phyloP scores from a whole-genome alignment of 2,888 invertebrate genomes.

The Drosophila barbarae region DNA sequence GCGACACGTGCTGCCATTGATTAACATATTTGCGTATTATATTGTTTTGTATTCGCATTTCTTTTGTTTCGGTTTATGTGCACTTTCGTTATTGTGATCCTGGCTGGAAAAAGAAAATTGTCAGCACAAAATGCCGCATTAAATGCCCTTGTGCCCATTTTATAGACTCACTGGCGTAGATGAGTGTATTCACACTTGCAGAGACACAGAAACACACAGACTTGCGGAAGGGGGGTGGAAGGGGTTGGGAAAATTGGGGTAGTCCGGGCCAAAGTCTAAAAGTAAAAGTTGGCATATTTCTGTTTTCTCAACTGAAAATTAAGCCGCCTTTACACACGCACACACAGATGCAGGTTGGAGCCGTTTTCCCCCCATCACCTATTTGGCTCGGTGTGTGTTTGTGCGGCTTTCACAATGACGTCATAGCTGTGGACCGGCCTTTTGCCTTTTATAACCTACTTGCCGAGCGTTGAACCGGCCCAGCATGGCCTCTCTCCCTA shows the following conservation, averaged over 20 bases:
- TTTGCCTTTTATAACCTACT: slow-evolving; percentile 58
- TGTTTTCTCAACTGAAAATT: slow-evolving; percentile 46
- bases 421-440: slow-evolving; percentile 45
- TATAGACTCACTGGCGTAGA: slow-evolving; percentile 30
- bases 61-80: slow-evolving; percentile 20
- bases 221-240: neutral
- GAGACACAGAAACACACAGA: slow-evolving; percentile 20
- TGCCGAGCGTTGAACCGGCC: slow-evolving; percentile 62
- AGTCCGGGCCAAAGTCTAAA: slow-evolving; percentile 32
- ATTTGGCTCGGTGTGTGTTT: neutral
- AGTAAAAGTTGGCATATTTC: slow-evolving; percentile 49
- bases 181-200: slow-evolving; percentile 37
- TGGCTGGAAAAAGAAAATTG: slow-evolving; percentile 21
- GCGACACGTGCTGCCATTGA: slow-evolving; percentile 6
- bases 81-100: slow-evolving; percentile 12
- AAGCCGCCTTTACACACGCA: slow-evolving; percentile 40
- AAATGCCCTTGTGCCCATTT: slow-evolving; percentile 67
- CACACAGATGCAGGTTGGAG: slow-evolving; percentile 10
- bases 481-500: slow-evolving; percentile 8
- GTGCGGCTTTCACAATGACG: slow-evolving; percentile 46
- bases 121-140: slow-evolving; percentile 52
- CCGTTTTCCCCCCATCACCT: neutral
- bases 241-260: slow-evolving; percentile 20
- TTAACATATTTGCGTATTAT: slow-evolving; percentile 13
- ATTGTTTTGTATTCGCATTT: neutral